Evolutionary conservation across 2,888 invertebrate genomes (phyloP).

Genomic region (Exephanes ischioxanthus): DNA sequence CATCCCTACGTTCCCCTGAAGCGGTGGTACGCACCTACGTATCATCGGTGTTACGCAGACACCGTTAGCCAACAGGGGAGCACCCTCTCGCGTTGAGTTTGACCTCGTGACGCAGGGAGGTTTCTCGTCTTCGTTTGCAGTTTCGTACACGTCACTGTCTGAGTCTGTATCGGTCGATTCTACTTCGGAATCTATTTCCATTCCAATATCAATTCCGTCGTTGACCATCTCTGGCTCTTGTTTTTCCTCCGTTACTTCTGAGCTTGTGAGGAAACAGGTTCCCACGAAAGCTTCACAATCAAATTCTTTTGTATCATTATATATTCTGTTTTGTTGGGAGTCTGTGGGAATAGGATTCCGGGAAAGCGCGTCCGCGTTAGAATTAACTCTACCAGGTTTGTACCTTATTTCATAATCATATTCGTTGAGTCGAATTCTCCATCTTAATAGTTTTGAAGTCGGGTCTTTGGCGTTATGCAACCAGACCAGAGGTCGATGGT

Average conservation of each 20-base stretch:
- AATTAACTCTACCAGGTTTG: conserved; percentile 59
- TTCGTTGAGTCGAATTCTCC: conserved; percentile 75
- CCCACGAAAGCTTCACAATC: conserved; percentile 31
- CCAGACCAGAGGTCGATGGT: conserved; percentile 68
- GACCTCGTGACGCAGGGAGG: background rate
- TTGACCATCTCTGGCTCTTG: conserved; percentile 15
- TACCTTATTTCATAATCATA: conserved; percentile 74
- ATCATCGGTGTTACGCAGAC: background rate
- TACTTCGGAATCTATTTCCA: conserved; percentile 17
- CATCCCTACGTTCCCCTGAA: conserved; percentile 7
- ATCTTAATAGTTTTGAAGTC: conserved; percentile 71
- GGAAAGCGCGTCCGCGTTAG: conserved; percentile 45
- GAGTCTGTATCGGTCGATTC: conserved; percentile 1
- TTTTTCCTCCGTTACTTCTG: background rate
- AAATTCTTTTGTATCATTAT: background rate
- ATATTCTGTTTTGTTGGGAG: conserved; percentile 41
- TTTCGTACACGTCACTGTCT: conserved; percentile 49
- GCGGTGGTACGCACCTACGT: conserved; percentile 10
- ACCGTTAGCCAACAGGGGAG: background rate
- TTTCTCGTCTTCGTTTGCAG: conserved; percentile 48
- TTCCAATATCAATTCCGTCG: conserved; percentile 38
- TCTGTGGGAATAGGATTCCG: conserved; percentile 54
- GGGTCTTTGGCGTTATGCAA: conserved; percentile 72
- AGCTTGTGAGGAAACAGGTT: conserved; percentile 27
- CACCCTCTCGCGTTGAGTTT: background rate